Evolutionary conservation across 1,140 invertebrate species (phyloP), one percentile per base, ranked within the genome.

Genomic region (Leptinotarsa undecemlineata): DNA sequence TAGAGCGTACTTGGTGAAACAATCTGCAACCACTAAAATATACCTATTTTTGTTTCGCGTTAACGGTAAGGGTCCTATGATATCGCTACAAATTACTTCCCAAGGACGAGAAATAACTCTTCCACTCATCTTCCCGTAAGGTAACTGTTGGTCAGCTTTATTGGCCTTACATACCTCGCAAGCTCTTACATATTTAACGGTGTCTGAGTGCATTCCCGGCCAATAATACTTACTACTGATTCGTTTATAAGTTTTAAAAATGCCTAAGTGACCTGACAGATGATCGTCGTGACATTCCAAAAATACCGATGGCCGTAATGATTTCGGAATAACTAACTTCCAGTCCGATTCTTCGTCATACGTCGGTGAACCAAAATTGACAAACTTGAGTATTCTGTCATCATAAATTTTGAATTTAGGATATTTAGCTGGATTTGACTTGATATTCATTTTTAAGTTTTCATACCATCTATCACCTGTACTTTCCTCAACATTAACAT

Each of bases 41-140:
- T 84, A 84, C 19, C 73, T 74, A 74, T 83, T 81, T 2, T 78
- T 77, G 15, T 13, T 42, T 5, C 51, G 14, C 3, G 77, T 81
- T 11, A 60, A 20, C 4, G 81, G 76, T 3, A 84, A 71, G 4
- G 81, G 78, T 33, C 82, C 77, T 80, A 87, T 72, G 82, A 88
- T 70, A 84, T 86, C 71, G 8, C 66, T 77, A 48, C 69, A 61
- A 15, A 76, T 66, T 33, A 70, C 3, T 63, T 76, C 51, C 72
- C 75, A 76, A 17, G 75, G 72, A 3, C 48, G 47, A 23, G 42
- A 17, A 14, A 69, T 33, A 4, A 17, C 19, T 11, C 61, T 48
- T 11, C 13, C 3, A 66, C 42, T 17, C 74, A 77, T 77, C 14
- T 14, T 23, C 21, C 69, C 74, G 15, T 33, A 14, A 11, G 76